These are phyloP conservation scores for Vicugna pacos DNA, from an alignment of 2,113 vertebrate species.

Conservation along the genomic window DNA sequence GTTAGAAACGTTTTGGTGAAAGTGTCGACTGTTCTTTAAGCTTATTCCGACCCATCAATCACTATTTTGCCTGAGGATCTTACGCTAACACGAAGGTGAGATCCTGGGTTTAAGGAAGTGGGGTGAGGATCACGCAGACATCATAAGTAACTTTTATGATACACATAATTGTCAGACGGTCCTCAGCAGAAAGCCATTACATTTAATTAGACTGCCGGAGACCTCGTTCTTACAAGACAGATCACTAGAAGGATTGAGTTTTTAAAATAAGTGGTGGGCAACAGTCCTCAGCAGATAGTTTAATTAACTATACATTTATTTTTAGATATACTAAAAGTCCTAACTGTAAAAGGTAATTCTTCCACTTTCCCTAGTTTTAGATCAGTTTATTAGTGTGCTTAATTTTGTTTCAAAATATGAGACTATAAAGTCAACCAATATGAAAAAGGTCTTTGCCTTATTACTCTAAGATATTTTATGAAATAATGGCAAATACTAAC, in stretches of 20 bases:
- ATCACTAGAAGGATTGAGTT: background rate
- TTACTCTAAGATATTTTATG: background rate
- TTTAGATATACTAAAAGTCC: background rate
- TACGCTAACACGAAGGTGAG: background rate
- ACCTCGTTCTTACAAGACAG: background rate
- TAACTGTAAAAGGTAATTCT: background rate
- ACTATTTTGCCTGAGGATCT: background rate
- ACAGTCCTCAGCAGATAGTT: background rate
- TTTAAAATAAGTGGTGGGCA: background rate
- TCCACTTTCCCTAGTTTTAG: background rate
- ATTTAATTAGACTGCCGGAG: background rate
- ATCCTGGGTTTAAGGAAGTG: background rate
- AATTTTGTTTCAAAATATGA: slow-evolving; percentile 21
- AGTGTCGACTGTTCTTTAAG: background rate
- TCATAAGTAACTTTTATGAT: background rate
- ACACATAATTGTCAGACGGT: background rate
- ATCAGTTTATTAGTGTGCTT: background rate
- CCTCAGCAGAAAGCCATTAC: background rate
- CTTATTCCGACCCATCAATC: background rate
- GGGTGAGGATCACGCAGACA: background rate
- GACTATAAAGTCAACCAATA: background rate
- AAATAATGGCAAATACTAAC: background rate
- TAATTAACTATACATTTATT: background rate
- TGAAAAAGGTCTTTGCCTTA: background rate
- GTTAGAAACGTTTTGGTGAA: background rate